Base-by-base conservation (phyloP, 2,113 vertebrate genomes). In the Podarcis muralis region DNA sequence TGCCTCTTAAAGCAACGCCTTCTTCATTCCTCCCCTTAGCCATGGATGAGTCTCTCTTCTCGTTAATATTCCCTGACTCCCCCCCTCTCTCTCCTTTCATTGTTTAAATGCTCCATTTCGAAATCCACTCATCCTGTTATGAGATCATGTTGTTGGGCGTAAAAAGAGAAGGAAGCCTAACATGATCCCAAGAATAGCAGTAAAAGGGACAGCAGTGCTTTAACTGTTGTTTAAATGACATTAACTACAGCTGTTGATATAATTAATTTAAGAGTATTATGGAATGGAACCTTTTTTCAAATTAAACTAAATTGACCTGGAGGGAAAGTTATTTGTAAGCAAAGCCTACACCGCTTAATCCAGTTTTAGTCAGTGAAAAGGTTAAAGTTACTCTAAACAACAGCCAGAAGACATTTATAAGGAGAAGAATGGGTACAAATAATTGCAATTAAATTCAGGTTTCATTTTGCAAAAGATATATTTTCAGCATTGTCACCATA, bases 211-310 rank as follows among this genome's bases (percentile, higher is more conserved):
- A 86, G 62, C 57, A 86, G 71, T 78, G 85, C 87, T 92, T 92
- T 92, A 95, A 81, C 77, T 89, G 1, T 84, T 82, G 0, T n/a
- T 91, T 91, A 81, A 88, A 91, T 75, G 86, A 75, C 72, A 92
- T 88, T 89, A 89, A 88, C 62, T 75, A 27, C 13, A 62, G 78
- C 35, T 7, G 87, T 66, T 91, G 88, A 81, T 90, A 13, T 90
- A 91, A 94, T 95, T 95, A 95, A 95, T 93, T 95, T 95, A 91
- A 81, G 91, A 87, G 72, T 88, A 85, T 88, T 88, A 89, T 83
- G 81, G 59, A 88, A 89, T 72, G 74, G 86, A 93, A 32, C 84
- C 87, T 91, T 80, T 15, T 20, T 93, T 87, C 87, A 94, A 92
- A 92, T 90, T 86, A 95, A 93, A 53, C 89, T 89, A 76, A 94